Base-by-base conservation (phyloP, 2,113 vertebrate genomes). In the Alces alces region DNA sequence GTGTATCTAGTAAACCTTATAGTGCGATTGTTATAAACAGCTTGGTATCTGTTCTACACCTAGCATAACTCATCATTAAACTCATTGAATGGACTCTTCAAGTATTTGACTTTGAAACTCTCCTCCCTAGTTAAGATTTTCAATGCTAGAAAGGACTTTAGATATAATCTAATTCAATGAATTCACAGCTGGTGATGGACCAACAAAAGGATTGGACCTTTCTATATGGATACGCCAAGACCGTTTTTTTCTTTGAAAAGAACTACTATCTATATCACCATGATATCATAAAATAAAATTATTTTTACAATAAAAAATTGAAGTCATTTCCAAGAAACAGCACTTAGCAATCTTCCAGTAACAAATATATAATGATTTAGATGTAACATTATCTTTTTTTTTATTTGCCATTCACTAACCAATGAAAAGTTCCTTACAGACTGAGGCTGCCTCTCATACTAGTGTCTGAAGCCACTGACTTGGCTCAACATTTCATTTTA, bases 321-420 rank as follows among this genome's bases (percentile, higher is more conserved):
- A 95, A 93, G 82, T n/a, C 96, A 95, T 95, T 98, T 98, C 95
- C 94, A 95, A 98, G 92, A 98, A 97, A 88, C 64, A 15, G 50
- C 9, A 7, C 66, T 95, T 96, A 96, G 80, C 55, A 83, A 95
- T 96, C 86, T 98, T 96, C 95, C 93, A 86, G 97, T 97, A 96
- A 97, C 57, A 98, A 96, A 96, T 95, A 96, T 25, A 96, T 96
- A 97, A 97, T 96, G 30, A 92, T 88, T 36, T 95, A 95, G 55
- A 89, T 54, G 4, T 85, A 93, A 82, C 43, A 66, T 96, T 93
- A 82, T 80, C 82, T 85, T 89, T 87, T 64, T 84, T 90, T 84
- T 86, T 85, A 97, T 96, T 93, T 76, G 30, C 43, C 64, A 92
- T 70, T 89, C 55, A 89, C 80, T 90, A 39, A 90, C 84, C 87